Base-by-base conservation (phyloP, 2,888 invertebrate species). In the Balanococcus diminutus region DNA sequence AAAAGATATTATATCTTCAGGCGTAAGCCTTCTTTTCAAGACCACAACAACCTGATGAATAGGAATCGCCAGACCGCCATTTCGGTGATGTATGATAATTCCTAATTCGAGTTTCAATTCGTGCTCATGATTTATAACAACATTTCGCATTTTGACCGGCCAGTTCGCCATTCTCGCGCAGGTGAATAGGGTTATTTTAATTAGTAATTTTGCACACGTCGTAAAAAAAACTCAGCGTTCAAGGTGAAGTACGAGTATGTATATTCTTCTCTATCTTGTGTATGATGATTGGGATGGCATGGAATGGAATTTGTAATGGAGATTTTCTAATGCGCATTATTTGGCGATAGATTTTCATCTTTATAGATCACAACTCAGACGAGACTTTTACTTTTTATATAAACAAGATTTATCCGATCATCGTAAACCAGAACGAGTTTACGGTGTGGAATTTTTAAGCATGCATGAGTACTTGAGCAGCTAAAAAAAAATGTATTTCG, bases 11-110 rank as follows among this genome's bases (percentile, higher is more conserved):
- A 67, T 67, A 28, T 67, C 67, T 67, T 28, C 67, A 31, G 67
- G 67, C 67, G 67, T 67, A 28, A 67, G 67, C 67, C 67, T 67
- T 67, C 67, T 67, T 67, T 67, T 67, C 67, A 67, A 67, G 67
- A 67, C 28, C 67, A 22, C 56, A 56, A 56, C 56, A 61, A 61
- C 25, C 67, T 67, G 67, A 67, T 67, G 67, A 67, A 67, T 67
- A 14, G 19, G 67, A 56, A 22, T 56, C 22, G 56, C 56, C 22
- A 11, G 0, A 8, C n/a, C 2, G 11, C 28, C 31, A 31, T 25
- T 67, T 25, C 28, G 67, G 67, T 67, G 67, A 67, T 67, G 67
- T 67, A 67, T 67, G 67, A 67, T 67, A 67, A 67, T 28, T 61
- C 61, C 28, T 67, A 67, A 67, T 28, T 61, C 61, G 61, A 61